Evolutionary conservation across 2,113 vertebrate species (phyloP).

Genomic region (Bufo gargarizans): DNA sequence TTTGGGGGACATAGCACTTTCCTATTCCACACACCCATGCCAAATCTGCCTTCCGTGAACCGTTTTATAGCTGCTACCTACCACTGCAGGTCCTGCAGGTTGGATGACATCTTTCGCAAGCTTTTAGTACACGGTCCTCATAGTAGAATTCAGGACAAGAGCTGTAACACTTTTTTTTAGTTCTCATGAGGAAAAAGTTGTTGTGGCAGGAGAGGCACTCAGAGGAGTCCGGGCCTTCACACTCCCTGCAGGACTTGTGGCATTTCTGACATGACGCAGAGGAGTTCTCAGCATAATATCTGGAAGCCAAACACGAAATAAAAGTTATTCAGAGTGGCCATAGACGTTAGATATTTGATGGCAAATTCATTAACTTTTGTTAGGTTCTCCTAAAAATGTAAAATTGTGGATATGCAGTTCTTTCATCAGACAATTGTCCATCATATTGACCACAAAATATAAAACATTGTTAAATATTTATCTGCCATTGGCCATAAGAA

Average conservation of each 20-base stretch:
- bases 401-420: too few species aligned
- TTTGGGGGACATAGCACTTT: not conserved
- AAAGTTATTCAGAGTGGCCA: not conserved
- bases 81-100: constrained; percentile 83
- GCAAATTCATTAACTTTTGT: not conserved
- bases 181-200: constrained; percentile 75
- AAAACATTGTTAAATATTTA: too few species aligned
- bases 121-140: constrained; percentile 55
- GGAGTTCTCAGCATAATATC: constrained; percentile 78
- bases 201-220: constrained; percentile 82
- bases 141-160: constrained; percentile 83
- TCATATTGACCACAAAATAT: too few species aligned
- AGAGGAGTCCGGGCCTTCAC: constrained; percentile 68
- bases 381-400: not conserved
- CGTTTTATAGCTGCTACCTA: constrained; percentile 61
- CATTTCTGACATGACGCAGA: constrained; percentile 78
- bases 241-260: constrained; percentile 79
- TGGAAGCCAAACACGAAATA: constrained; percentile 64
- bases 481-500: too few species aligned
- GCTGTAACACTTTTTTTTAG: constrained; percentile 70
- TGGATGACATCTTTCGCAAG: constrained; percentile 84
- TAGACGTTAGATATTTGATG: not conserved
- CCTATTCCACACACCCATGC: not conserved
- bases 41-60: not conserved
- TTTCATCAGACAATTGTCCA: too few species aligned